Evolutionary conservation across 2,113 vertebrate genomes (phyloP), one percentile per base, ranked within the genome.

Genomic region (Emberiza fucata): DNA sequence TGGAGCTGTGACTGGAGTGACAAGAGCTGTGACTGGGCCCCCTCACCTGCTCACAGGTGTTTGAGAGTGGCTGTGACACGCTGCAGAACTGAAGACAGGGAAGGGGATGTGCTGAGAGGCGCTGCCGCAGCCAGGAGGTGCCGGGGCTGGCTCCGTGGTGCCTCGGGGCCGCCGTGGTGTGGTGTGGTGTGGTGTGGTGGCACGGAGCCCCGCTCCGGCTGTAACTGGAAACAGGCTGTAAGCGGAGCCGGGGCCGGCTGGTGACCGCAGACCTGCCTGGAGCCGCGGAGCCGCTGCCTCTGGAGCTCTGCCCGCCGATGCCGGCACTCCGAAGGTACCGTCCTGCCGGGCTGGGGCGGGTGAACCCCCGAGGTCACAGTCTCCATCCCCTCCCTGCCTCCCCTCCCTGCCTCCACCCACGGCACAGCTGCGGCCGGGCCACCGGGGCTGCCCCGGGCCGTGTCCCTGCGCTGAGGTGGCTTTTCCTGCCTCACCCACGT

Each of bases 201-300:
- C 86, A 57, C 47, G 0, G 64, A 87, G 80, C 77, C 71, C 77
- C 6, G 44, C 71, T 81, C 85, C 4, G 3, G 51, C 79, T 95
- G 93, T 83, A 90, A 94, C 94, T 85, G 88, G 93, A 95, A 85
- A 47, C 93, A 51, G 51, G 71, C 63, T 94, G 94, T 69, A 94
- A 94, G 71, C 1, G 2, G 71, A 48, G 1, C 83, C 14, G 9
- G 63, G 71, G 53, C 66, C 5, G 23, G 80, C 35, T 11, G 65
- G 35, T 92, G 70, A 27, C 86, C 15, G 1, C 86, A 92, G 89
- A 88, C 17, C 71, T 82, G 77, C 76, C 23, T 16, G 81, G 72
- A 68, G 88, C 40, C 16, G 8, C 1, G 4, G 89, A 96, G 78
- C 82, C 47, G 82, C 75, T 3, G 3, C 66, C 79, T 39, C 2